These are phyloP conservation scores for Arctocebus calabarensis DNA, from an alignment of 2,797 vertebrate genomes.

Conservation along the genomic window DNA sequence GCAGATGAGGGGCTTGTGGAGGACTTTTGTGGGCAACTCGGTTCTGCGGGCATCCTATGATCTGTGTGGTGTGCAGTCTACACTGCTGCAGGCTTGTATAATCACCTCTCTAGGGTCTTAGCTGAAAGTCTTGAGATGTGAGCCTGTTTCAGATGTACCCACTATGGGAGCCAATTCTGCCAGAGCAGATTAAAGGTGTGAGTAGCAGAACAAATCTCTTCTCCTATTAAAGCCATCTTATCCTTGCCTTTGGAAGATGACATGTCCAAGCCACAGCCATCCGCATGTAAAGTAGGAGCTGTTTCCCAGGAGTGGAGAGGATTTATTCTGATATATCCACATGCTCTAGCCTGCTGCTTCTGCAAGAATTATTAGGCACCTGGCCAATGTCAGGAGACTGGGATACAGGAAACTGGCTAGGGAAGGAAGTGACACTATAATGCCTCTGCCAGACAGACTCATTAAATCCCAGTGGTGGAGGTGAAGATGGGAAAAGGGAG, in stretches of 20 bases:
- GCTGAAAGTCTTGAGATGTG: neutral
- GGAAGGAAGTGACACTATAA: neutral
- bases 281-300: neutral
- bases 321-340: neutral
- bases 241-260: constrained; percentile 47
- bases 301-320: constrained; percentile 3
- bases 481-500: no score
- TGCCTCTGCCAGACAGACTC: neutral
- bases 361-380: neutral
- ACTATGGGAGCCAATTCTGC: neutral
- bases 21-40: neutral
- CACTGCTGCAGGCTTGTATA: accelerated
- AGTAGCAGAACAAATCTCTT: constrained; percentile 21
- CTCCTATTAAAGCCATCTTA: neutral
- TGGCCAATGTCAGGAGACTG: constrained; percentile 26
- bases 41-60: neutral
- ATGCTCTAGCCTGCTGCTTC: neutral
- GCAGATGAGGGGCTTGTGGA: neutral
- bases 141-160: neutral
- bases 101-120: neutral
- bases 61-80: neutral
- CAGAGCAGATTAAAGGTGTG: constrained; percentile 25
- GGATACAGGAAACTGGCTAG: neutral
- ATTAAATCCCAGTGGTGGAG: neutral
- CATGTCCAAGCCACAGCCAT: constrained; percentile 1